Conservation (phyloP, 2,113 vertebrate genomes). For the Phoenicopterus ruber region DNA sequence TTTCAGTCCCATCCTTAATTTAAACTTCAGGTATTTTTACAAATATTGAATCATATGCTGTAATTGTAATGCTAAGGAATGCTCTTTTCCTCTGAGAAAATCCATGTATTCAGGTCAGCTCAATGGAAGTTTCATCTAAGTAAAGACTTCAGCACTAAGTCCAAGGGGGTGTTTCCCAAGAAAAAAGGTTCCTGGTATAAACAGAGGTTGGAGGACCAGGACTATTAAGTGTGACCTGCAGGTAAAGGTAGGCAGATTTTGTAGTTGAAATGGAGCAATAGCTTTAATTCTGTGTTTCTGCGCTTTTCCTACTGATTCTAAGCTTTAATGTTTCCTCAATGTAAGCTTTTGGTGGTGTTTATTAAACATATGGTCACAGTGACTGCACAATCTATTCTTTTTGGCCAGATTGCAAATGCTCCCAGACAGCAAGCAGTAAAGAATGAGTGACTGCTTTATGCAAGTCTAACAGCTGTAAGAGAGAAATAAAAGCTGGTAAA, state of each 20-base stretch:
- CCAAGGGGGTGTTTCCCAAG: neutral
- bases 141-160: neutral
- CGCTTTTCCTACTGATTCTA: neutral
- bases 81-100: neutral
- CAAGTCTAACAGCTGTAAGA: neutral
- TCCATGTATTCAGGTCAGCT: neutral
- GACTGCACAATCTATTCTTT: neutral
- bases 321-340: neutral
- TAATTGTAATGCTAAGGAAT: neutral
- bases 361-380: neutral
- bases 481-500: constrained; percentile 1
- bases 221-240: neutral
- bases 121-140: neutral
- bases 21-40: neutral
- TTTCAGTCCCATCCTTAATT: neutral
- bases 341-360: neutral
- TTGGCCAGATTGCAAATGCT: neutral
- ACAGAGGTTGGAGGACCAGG: neutral
- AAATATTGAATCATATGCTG: neutral
- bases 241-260: neutral
- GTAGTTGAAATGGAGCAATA: neutral
- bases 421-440: neutral
- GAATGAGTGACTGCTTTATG: neutral
- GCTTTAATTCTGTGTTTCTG: neutral
- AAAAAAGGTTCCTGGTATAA: neutral